Base-by-base conservation (phyloP, 1,140 invertebrate genomes). In the Drosophila repletoides region DNA sequence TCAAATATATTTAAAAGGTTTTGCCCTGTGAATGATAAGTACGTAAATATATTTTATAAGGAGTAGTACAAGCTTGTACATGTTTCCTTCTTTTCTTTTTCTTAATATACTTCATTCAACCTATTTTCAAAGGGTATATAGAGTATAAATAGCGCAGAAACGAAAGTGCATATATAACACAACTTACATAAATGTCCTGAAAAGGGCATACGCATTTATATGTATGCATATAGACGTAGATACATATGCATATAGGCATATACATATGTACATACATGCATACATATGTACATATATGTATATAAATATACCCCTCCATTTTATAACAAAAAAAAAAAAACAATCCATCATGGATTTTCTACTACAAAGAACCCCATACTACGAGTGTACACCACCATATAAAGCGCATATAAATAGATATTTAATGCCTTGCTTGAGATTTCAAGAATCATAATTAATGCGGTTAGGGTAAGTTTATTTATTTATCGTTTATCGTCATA, bases 131-230 rank as follows among this genome's bases (percentile, higher is more conserved):
- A n/a, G n/a, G n/a, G n/a, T n/a, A n/a, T n/a, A n/a, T n/a, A n/a
- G n/a, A n/a, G n/a, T n/a, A n/a, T n/a, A 10, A 28, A 22, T 3
- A 26, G 36, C 41, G 24, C n/a, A 40, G 24, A 29, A 66, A 65
- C 24, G 52, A 65, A 58, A 65, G 61, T 65, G 52, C 61, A 58
- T 58, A 65, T 26, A 58, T 38, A 40, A 48, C 43, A 33, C 6
- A 45, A 34, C 14, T 19, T 28, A 24, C 43, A 45, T 26, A 26
- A 14, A 12, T 17, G 43, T 29, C 43, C 28, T 49, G 26, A 7
- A 33, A 49, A 49, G 46, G 46, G n/a, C 46, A 49, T 31, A 33
- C n/a, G 43, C 41, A 26, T 2, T 9, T 48, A 5, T 51, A 26
- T 7, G 6, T 34, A 21, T 21, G 5, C 17, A 34, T 7, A 7